Conservation (phyloP, 2,113 vertebrate species). For the Psittacula cyanocephala region DNA sequence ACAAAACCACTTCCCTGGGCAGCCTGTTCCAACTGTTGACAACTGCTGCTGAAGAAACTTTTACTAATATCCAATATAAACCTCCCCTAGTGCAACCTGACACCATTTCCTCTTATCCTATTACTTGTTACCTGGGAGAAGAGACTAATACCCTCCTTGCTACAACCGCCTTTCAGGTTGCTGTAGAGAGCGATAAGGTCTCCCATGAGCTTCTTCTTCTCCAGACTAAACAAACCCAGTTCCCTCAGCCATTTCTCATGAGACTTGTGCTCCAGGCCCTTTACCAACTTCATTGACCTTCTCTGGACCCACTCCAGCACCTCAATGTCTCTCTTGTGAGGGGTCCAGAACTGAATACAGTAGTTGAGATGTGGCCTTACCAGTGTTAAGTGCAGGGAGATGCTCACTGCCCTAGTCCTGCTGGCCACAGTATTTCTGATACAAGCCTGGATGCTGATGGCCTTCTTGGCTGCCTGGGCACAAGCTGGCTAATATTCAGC, state of each 20-base stretch:
- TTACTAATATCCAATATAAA: not conserved
- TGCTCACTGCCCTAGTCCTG: not conserved
- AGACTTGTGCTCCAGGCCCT: not conserved
- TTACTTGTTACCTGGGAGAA: not conserved
- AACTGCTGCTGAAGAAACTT: not conserved
- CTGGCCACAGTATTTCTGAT: not conserved
- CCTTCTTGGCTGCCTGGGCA: not conserved
- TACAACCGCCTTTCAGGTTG: not conserved
- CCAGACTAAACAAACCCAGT: not conserved
- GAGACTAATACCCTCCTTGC: rapidly evolving
- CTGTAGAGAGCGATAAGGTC: not conserved
- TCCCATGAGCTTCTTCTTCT: not conserved
- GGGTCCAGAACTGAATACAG: not conserved
- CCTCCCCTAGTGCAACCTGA: too few species aligned
- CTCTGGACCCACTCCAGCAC: not conserved
- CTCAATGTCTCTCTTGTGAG: not conserved
- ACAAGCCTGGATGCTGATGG: not conserved
- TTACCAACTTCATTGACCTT: not conserved
- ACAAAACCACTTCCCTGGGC: not conserved
- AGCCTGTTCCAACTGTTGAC: not conserved
- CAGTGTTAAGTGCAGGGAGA: too few species aligned
- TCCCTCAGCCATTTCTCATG: not conserved
- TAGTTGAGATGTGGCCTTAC: not conserved
- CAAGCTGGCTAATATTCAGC: not conserved
- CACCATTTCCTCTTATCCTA: not conserved